Evolutionary conservation across 2,113 vertebrate species (phyloP), one percentile per base, ranked within the genome.

Genomic region (Parus major): DNA sequence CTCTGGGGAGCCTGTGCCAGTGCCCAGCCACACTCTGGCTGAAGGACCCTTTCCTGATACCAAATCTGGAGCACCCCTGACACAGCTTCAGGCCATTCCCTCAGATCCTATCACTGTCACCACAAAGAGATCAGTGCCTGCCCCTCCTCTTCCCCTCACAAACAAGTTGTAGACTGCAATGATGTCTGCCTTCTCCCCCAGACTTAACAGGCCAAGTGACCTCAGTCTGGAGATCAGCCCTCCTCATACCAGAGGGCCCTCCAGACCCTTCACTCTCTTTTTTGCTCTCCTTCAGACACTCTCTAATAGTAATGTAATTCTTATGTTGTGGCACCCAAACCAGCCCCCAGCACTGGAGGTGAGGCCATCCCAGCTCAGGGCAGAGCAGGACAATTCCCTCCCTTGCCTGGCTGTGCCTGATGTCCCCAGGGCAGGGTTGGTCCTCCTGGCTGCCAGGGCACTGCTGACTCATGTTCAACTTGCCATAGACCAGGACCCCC

Each of bases 371-470:
- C 28, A 47, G 29, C 0, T 0, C 35, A 73, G 59, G 39, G n/a
- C 82, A 65, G n/a, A 47, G 23, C 1, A 0, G 28, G 42, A 65
- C 42, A 75, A 49, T 29, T 12, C n/a, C 29, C 24, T 85, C 29
- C 8, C 29, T n/a, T 49, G 23, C 50, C 28, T 0, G 0, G 18
- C 50, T 84, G 59, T 19, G 4, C 42, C 69, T 29, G 42, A 29
- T 23, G 10, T 1, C 0, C 10, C 19, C 42, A 41, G 27, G 24
- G 16, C 19, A 24, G 0, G 0, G 0, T 4, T 47, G 50, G 9
- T 10, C 7, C 24, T 49, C 35, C 42, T 57, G 60, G 20, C 24
- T 57, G 15, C 42, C 70, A 65, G 28, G 41, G 19, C n/a, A 39
- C 28, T 64, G 41, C 23, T 65, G 24, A 1, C 7, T 41, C 24